Evolutionary conservation across 2,888 invertebrate genomes (phyloP).

Genomic region (Nephrotoma appendiculata): DNA sequence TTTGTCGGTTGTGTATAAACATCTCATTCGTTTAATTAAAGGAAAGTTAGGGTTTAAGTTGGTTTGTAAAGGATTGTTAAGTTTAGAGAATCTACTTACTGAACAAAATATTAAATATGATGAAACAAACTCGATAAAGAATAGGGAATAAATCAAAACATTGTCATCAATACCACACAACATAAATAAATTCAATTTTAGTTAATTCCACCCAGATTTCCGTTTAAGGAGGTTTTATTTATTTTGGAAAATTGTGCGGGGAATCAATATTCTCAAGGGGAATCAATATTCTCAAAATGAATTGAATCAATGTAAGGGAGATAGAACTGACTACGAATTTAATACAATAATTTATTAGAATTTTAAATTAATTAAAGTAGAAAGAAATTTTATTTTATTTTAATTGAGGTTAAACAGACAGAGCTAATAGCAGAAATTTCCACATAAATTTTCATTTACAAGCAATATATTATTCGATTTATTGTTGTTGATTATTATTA

Average conservation of each 20-base stretch:
- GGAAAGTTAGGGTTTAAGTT: background rate
- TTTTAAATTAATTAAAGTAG: background rate
- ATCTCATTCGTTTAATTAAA: background rate
- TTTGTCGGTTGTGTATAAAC: background rate
- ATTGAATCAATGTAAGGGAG: background rate
- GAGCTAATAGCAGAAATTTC: background rate
- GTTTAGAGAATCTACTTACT: background rate
- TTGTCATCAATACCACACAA: background rate
- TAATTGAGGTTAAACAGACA: background rate
- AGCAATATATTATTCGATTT: background rate
- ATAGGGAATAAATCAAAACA: background rate
- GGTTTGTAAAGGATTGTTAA: background rate
- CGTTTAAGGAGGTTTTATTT: background rate
- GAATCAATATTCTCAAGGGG: background rate
- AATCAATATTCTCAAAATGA: background rate
- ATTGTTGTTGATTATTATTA: background rate
- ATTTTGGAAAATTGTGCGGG: background rate
- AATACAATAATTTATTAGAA: background rate
- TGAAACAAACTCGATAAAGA: background rate
- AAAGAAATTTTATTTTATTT: background rate
- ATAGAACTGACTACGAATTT: background rate
- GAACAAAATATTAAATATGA: background rate
- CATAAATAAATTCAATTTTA: background rate
- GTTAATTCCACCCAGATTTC: background rate
- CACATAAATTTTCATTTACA: background rate